Conservation (phyloP, 1,140 invertebrate species). For the Leptonema lineaticorne region DNA sequence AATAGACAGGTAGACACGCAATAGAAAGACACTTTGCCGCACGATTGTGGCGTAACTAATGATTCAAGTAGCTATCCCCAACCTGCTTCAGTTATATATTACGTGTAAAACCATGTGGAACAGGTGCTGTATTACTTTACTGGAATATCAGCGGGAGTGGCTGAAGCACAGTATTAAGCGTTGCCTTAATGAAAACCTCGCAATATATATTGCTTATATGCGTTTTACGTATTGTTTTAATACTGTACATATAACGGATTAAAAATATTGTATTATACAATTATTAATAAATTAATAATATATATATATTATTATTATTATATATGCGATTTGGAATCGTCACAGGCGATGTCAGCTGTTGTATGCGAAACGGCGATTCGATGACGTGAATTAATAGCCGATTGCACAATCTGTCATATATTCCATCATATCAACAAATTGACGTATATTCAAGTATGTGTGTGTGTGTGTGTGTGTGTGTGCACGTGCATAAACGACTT, state of each 20-base stretch:
- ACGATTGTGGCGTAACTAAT: constrained; percentile 27
- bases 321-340: too few species aligned
- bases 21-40: constrained; percentile 26
- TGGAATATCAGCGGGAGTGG: not conserved
- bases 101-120: not conserved
- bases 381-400: constrained; percentile 23
- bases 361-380: not conserved
- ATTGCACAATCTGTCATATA: constrained; percentile 24
- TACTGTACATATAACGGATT: too few species aligned
- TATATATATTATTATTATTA: too few species aligned
- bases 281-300: too few species aligned
- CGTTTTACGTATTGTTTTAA: too few species aligned
- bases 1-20: constrained; percentile 27
- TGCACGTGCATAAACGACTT: not conserved
- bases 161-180: not conserved
- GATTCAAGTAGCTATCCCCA: constrained; percentile 6
- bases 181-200: not conserved
- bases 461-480: not conserved
- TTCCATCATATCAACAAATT: constrained; percentile 18
- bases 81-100: not conserved
- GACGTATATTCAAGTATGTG: not conserved
- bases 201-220: too few species aligned
- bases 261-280: too few species aligned
- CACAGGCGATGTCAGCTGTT: not conserved
- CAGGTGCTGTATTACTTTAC: constrained; percentile 1